Evolutionary conservation across 2,888 invertebrate genomes (phyloP).

Genomic region (Lithodes maja): DNA sequence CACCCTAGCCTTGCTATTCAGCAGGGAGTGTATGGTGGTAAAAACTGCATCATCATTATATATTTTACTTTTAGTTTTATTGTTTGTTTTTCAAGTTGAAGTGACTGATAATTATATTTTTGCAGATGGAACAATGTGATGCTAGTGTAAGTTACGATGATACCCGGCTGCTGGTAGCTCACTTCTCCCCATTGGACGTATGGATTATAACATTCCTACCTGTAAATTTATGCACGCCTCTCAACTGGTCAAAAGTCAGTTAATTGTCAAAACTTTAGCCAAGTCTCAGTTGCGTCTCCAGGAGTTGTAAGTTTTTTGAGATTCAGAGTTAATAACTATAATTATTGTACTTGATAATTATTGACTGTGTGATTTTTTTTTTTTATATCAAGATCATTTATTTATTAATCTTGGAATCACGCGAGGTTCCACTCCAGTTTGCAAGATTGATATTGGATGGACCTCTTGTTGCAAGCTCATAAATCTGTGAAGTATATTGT

Average conservation of each 20-base stretch:
- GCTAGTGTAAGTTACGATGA: slow-evolving; percentile 67
- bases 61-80: background rate
- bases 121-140: slow-evolving; percentile 67
- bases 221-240: slow-evolving; percentile 60
- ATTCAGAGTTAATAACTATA: slow-evolving; percentile 41
- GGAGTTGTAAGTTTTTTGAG: slow-evolving; percentile 45
- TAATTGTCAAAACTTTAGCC: slow-evolving; percentile 50
- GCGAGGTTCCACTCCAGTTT: slow-evolving; percentile 37
- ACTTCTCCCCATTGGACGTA: slow-evolving; percentile 64
- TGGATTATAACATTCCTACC: slow-evolving; percentile 64
- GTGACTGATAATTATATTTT: slow-evolving; percentile 18
- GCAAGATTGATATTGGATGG: slow-evolving; percentile 18
- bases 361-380: slow-evolving; percentile 49
- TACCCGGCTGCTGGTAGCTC: slow-evolving; percentile 67
- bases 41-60: background rate
- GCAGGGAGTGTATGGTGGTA: no score
- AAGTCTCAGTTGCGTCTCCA: slow-evolving; percentile 40
- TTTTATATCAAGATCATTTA: slow-evolving; percentile 31
- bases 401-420: slow-evolving; percentile 57
- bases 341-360: slow-evolving; percentile 49
- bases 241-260: slow-evolving; percentile 46
- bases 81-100: background rate
- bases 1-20: no score
- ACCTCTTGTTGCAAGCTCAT: slow-evolving; percentile 41
- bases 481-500: slow-evolving; percentile 48